Evolutionary conservation across 2,113 vertebrate species (phyloP), one percentile per base, ranked within the genome.

Genomic region (Nesoenas mayeri): DNA sequence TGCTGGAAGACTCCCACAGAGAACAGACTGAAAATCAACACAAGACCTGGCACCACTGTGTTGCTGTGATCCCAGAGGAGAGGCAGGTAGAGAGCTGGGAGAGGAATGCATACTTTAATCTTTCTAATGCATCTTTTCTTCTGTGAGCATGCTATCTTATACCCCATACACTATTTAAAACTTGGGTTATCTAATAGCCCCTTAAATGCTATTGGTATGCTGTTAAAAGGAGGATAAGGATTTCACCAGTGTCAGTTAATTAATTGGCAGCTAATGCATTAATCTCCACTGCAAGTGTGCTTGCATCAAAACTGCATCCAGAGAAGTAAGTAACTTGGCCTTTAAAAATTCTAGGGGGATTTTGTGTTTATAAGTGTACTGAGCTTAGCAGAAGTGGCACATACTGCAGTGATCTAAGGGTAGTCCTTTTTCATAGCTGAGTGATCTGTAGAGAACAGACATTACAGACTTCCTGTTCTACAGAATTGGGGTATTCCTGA

Each of bases 21-120:
- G 88, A 92, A 78, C 60, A 92, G 73, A 78, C 47, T 75, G 38
- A 84, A 93, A 95, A 92, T 64, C 77, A 89, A 40, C 85, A 85
- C 50, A 77, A 91, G 66, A 65, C 50, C 44, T 75, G 75, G 75
- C 67, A 94, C 7, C 5, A 70, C 32, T 70, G 22, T 54, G 54
- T 40, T 91, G 10, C 32, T 84, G 38, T 67, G 77, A 93, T 93
- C 85, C 94, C 79, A 86, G n/a, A 93, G 64, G 48, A 94, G n/a
- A 83, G 32, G 60, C 64, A 90, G 75, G 47, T 80, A 93, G 60
- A 67, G 60, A 86, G 32, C 88, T 78, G 38, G 82, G 67, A 93
- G 36, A 92, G 11, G 57, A 84, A 60, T 47, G 29, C 1, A 6
- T 92, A 38, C 64, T 92, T 93, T 92, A 84, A 94, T 86, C 56